phyloP scores from a whole-genome alignment of 2,888 invertebrate genomes.

The Aelia acuminata region DNA sequence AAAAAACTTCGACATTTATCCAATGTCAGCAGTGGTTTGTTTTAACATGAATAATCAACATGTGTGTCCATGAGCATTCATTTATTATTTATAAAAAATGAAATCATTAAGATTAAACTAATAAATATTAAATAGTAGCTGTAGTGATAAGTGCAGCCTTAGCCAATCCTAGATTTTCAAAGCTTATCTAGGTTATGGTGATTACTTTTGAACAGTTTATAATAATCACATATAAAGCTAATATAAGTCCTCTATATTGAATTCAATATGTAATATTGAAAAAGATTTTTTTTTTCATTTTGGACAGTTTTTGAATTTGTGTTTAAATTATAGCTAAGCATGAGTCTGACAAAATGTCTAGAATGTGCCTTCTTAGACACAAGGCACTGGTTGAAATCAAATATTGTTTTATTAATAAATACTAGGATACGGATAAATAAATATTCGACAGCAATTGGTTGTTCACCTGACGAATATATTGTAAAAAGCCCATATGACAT shows the following conservation, averaged over 20 bases:
- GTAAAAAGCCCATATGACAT: slow-evolving; percentile 21
- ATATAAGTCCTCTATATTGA: not conserved
- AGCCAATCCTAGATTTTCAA: too few species aligned
- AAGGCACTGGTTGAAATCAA: not conserved
- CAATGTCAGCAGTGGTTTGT: too few species aligned
- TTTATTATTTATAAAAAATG: too few species aligned
- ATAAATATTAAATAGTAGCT: too few species aligned
- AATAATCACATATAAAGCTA: not conserved
- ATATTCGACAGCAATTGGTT: not conserved
- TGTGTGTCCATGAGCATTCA: too few species aligned
- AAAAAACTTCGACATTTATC: too few species aligned
- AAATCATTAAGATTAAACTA: too few species aligned
- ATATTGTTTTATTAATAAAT: not conserved
- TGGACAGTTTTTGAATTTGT: not conserved
- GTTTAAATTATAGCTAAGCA: not conserved
- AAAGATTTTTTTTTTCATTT: not conserved
- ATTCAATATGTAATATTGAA: not conserved
- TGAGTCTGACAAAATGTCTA: not conserved
- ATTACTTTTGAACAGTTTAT: not conserved
- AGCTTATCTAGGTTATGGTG: too few species aligned
- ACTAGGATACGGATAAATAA: not conserved
- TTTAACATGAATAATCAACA: too few species aligned
- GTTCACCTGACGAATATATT: not conserved
- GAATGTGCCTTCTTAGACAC: not conserved
- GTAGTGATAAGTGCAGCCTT: too few species aligned